These are phyloP conservation scores for Sebastes wilsoni DNA, from an alignment of 2,797 vertebrate species.

Conservation along the genomic window DNA sequence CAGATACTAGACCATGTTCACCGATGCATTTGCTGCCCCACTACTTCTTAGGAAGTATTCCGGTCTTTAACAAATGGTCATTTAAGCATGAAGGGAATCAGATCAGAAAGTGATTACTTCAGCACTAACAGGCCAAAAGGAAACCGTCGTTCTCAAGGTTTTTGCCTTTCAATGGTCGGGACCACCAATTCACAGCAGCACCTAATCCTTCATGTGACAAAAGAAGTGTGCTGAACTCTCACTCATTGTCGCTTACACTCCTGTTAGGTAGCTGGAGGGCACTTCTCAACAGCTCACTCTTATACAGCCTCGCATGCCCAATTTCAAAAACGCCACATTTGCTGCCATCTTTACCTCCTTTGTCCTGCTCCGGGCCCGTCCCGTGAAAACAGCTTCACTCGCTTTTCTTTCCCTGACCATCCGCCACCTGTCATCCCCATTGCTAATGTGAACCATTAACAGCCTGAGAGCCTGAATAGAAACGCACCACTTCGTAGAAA, in stretches of 20 bases:
- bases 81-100: constrained; percentile 1
- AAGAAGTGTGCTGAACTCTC: constrained; percentile 58
- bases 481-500: constrained; percentile 63
- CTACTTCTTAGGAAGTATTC: not conserved
- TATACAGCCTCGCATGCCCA: constrained; percentile 48
- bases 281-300: constrained; percentile 62
- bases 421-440: constrained; percentile 65
- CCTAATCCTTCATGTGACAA: constrained; percentile 53
- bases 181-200: constrained; percentile 35
- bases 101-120: constrained; percentile 14
- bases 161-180: constrained; percentile 29
- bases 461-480: constrained; percentile 51
- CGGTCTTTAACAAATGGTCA: not conserved
- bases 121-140: not conserved
- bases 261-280: constrained; percentile 64
- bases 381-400: constrained; percentile 19
- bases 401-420: constrained; percentile 32
- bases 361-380: constrained; percentile 47
- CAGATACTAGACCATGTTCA: not conserved
- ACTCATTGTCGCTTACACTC: constrained; percentile 45
- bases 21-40: not conserved
- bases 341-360: constrained; percentile 61
- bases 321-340: constrained; percentile 64
- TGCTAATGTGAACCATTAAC: constrained; percentile 75
- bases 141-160: constrained; percentile 6